Evolutionary conservation across 2,888 invertebrate species (phyloP), one percentile per base, ranked within the genome.

Genomic region (Parnassius glacialis): DNA sequence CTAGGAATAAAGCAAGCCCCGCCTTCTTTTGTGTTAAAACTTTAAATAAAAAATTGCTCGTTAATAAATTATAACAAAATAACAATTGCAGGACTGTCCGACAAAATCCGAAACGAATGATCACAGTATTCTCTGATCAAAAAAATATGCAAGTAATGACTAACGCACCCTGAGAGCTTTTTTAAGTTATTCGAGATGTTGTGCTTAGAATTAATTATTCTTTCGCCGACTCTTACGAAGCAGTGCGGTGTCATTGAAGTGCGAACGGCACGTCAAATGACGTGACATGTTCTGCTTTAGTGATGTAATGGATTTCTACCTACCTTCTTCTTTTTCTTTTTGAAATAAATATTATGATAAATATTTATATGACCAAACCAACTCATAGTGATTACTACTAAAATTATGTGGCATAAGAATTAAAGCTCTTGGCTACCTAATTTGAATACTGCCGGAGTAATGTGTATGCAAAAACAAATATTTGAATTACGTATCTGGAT

Each of bases 81-180:
- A 9, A 13, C 48, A 9, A 16, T 12, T 48, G 0, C 13, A 13
- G 34, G 52, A 50, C 13, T 57, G 13, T 61, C 61, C 61, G 9
- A 25, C 10, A 52, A 50, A 57, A 25, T 48, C n/a, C 12, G 20
- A 20, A n/a, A 52, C 20, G 57, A 43, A 34, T 62, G 62, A 16
- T 43, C 11, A 57, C 57, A 12, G 12, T 53, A 20, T 20, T 10
- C 3, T 12, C 34, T 47, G 52, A 52, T 52, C 59, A 56, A 75
- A 87, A 45, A 90, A 90, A 90, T 88, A 82, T 90, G 91, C 91
- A 90, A 90, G 91, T 90, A 90, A 91, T 81, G 87, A 81, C 86
- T 77, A 81, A 80, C 81, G 84, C 82, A 76, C 80, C 83, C 80
- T 89, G 84, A 90, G 87, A 88, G 90, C 87, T 86, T 89, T 90